Percentiles rank a stretch among this genome's conserved stretches.
Conservation (phyloP, 2,113 vertebrate species). For the Antennarius striatus region DNA sequence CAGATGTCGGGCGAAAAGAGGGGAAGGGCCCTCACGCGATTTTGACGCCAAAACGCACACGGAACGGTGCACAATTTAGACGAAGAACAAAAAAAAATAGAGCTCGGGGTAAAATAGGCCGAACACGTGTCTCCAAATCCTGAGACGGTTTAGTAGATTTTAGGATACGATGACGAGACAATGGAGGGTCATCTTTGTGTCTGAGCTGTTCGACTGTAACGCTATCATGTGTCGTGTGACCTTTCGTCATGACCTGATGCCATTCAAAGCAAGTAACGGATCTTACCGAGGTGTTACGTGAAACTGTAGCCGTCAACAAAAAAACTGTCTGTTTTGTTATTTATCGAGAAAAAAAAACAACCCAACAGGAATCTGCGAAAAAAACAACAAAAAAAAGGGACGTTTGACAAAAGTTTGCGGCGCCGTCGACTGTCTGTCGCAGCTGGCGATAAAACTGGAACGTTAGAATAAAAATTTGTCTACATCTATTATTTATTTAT, state of each 20-base stretch:
- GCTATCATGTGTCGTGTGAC: slow-evolving; percentile 55
- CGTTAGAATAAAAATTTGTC: too few species aligned
- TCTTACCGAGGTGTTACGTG: slow-evolving; percentile 55
- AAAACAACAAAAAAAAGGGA: too few species aligned
- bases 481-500: too few species aligned
- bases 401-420: too few species aligned
- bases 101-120: too few species aligned
- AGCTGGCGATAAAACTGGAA: too few species aligned
- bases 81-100: slow-evolving; percentile 29
- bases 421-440: too few species aligned
- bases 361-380: too few species aligned
- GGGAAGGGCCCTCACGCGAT: slow-evolving; percentile 15
- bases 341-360: too few species aligned
- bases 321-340: too few species aligned
- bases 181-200: slow-evolving; percentile 26
- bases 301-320: slow-evolving; percentile 21
- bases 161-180: neutral
- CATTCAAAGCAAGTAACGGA: slow-evolving; percentile 64
- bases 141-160: too few species aligned
- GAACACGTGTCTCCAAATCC: too few species aligned
- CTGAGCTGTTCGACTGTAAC: slow-evolving; percentile 33
- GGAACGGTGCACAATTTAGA: slow-evolving; percentile 12
- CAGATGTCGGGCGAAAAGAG: slow-evolving; percentile 47
- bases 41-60: slow-evolving; percentile 13
- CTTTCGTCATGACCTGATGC: slow-evolving; percentile 50